Evolutionary conservation across 2,888 invertebrate species (phyloP), one percentile per base, ranked within the genome.

Genomic region (Microctonus aethiopoides): DNA sequence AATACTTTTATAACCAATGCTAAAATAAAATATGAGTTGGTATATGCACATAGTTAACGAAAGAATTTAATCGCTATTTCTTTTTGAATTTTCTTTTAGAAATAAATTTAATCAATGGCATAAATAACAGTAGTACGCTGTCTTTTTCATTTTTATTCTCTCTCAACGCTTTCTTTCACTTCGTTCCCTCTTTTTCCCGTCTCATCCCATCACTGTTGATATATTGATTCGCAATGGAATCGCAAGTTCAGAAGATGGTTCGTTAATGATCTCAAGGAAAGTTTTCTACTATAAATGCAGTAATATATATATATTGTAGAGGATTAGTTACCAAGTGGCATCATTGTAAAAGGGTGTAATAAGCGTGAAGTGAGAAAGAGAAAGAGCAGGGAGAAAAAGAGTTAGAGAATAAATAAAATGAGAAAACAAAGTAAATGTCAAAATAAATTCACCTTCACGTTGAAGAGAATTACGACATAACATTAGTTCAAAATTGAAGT

Each of bases 61-160:
- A n/a, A 72, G 68, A 76, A 76, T 76, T 77, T 77, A 76, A 77
- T 77, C 76, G 71, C 69, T 65, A 72, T 71, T 68, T 67, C 67
- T 63, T 66, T 64, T 71, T 71, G n/a, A 77, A 74, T 78, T 76
- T 75, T 74, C 70, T 62, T 61, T 68, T 46, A 10, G 52, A 71
- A 70, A 80, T 81, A 78, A 80, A 81, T 80, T 79, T n/a, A 79
- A 73, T 65, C 59, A 64, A 67, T 67, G 74, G 74, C 76, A 78
- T 80, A 80, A 80, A 80, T 78, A 80, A 77, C 77, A 68, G 54
- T 68, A 52, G 68, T n/a, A n/a, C 57, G 71, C 72, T 70, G 36
- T 60, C 63, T 63, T 63, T 63, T 26, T 29, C 32, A n/a, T 46
- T 1, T 4, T 16, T 16, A 20, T 46, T 9, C 20, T 39, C 39